Evolutionary conservation across 2,113 vertebrate genomes (phyloP).

Genomic region (Semicossyphus pulcher): DNA sequence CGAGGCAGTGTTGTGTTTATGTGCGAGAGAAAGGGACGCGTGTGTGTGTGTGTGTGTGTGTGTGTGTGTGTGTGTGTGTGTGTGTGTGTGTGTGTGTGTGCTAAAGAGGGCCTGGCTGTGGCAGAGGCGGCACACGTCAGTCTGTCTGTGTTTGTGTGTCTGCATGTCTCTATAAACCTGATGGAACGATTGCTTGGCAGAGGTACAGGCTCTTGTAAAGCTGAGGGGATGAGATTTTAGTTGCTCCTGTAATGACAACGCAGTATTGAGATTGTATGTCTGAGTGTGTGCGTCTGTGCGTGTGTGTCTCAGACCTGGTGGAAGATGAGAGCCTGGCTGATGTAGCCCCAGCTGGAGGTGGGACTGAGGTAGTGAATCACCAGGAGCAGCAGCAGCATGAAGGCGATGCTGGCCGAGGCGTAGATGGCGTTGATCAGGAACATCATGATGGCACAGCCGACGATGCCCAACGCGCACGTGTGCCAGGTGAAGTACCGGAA

Average conservation of each 20-base stretch:
- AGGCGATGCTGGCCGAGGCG: slow-evolving; percentile 89
- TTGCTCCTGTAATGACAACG: slow-evolving; percentile 72
- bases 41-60: slow-evolving; percentile 47
- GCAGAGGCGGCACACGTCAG: slow-evolving; percentile 27
- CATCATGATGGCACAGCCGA: slow-evolving; percentile 91
- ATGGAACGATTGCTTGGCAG: slow-evolving; percentile 71
- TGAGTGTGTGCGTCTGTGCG: slow-evolving; percentile 18
- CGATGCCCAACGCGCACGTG: slow-evolving; percentile 89
- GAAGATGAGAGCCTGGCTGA: slow-evolving; percentile 94
- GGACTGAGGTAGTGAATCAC: slow-evolving; percentile 93
- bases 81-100: slow-evolving; percentile 50
- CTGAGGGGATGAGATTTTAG: slow-evolving; percentile 73
- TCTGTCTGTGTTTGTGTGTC: slow-evolving; percentile 37
- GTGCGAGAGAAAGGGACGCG: slow-evolving; percentile 21
- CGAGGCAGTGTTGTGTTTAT: slow-evolving; percentile 46
- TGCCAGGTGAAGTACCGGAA: slow-evolving; percentile 95
- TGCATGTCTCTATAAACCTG: slow-evolving; percentile 65
- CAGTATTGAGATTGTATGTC: slow-evolving; percentile 26
- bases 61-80: slow-evolving; percentile 38
- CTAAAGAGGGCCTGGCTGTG: slow-evolving; percentile 57
- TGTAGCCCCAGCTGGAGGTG: slow-evolving; percentile 93
- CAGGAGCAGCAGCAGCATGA: slow-evolving; percentile 90
- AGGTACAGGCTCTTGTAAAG: slow-evolving; percentile 66
- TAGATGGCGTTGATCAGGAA: slow-evolving; percentile 94
- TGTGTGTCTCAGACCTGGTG: slow-evolving; percentile 86